These are phyloP conservation scores for Carpatolechia fugitivella DNA, from an alignment of 2,888 invertebrate genomes.

Conservation along the genomic window DNA sequence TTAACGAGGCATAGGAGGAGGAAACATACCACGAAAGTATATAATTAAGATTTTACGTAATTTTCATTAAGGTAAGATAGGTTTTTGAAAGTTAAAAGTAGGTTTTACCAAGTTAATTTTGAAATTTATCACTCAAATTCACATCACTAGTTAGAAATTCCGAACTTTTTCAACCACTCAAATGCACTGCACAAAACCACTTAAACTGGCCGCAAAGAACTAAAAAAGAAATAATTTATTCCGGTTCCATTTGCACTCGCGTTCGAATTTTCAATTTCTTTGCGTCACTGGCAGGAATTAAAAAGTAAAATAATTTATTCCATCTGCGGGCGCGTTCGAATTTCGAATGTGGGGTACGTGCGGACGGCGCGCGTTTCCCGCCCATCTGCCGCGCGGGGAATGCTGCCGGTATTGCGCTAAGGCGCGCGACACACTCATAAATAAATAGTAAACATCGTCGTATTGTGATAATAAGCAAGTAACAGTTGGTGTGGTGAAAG, in stretches of 20 bases:
- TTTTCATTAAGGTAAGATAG: too few relatives aligned
- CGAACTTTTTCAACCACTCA: background rate
- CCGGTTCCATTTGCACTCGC: constrained; percentile 5
- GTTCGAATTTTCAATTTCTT: constrained; percentile 15
- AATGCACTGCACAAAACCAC: constrained; percentile 1
- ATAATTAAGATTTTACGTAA: too few relatives aligned
- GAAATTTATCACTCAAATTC: background rate
- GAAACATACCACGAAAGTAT: too few relatives aligned
- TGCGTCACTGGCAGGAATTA: constrained; percentile 16
- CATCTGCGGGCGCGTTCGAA: constrained; percentile 10
- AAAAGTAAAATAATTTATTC: constrained; percentile 16
- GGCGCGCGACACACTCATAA: background rate
- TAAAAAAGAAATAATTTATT: constrained; percentile 16
- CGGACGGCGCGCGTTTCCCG: constrained; percentile 21
- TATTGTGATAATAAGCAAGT: background rate
- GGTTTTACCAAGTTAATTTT: too few relatives aligned
- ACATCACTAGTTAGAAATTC: background rate
- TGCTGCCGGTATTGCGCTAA: constrained; percentile 7
- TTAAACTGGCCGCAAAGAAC: constrained; percentile 12
- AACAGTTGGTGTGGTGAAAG: background rate
- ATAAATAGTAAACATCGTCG: background rate
- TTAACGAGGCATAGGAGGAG: too few relatives aligned
- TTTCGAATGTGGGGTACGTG: constrained; percentile 11
- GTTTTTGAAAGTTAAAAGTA: too few relatives aligned
- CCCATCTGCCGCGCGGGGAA: constrained; percentile 22